Percentiles rank a stretch among this genome's conserved stretches.
Evolutionary conservation across 2,888 invertebrate species (phyloP).

Genomic region (Sabellastarte sp.): DNA sequence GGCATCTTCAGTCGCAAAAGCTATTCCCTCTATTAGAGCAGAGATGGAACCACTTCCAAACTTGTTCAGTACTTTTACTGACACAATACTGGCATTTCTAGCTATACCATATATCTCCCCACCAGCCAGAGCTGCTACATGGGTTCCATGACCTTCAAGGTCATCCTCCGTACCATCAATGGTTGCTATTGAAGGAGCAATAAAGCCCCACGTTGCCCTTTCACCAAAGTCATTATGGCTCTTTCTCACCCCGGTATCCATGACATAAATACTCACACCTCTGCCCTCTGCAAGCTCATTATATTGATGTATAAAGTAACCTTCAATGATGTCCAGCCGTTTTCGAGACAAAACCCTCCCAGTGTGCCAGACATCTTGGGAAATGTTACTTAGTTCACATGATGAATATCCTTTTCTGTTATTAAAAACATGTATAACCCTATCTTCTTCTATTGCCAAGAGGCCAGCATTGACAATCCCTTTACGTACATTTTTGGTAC

Average conservation of each 20-base stretch:
- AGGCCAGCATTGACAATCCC: no score
- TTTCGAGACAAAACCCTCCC: no score
- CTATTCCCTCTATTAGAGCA: neutral
- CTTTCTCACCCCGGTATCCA: neutral
- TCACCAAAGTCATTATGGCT: neutral
- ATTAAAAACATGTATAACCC: no score
- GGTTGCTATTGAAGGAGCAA: neutral
- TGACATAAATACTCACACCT: neutral
- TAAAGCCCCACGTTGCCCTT: neutral
- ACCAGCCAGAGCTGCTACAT: neutral
- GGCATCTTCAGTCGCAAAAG: neutral
- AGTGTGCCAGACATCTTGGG: no score
- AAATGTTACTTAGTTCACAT: no score
- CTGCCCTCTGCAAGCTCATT: no score
- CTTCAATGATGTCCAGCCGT: no score
- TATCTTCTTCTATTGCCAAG: no score
- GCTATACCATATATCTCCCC: neutral
- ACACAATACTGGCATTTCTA: neutral
- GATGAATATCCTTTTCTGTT: no score
- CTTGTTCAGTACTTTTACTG: neutral
- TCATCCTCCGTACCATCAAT: neutral
- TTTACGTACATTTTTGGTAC: no score
- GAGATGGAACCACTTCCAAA: neutral
- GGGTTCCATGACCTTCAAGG: conserved; percentile 1
- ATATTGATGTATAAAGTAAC: no score